Evolutionary conservation across 2,888 invertebrate genomes (phyloP), one percentile per base, ranked within the genome.

Genomic region (Enchytraeus crypticus): DNA sequence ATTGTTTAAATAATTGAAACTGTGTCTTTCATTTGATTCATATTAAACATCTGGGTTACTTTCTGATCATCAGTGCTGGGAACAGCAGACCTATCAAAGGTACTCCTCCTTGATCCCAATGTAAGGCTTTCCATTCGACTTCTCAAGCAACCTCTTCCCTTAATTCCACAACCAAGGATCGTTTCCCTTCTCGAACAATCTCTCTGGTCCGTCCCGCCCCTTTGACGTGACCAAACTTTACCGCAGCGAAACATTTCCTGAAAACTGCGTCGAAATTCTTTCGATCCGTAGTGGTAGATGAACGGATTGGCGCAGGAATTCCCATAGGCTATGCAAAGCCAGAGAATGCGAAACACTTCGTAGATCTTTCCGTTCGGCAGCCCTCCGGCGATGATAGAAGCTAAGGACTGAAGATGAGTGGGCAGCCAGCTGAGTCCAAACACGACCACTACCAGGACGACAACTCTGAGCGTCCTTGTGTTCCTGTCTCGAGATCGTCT

Each of bases 351-450:
- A 34, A 57, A 57, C 4, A 66, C 55, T 59, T 68, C 53, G 57
- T 68, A 68, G 30, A 49, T 26, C 30, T 51, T 27, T 4, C 53
- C 29, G 51, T 57, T 26, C 1, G 66, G 65, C 23, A 38, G 43
- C 33, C 53, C 56, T 1, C 43, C 23, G 4, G 60, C 60, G 56
- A 53, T 66, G 58, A 66, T 66, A 23, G 57, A 53, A 43, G 63
- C 27, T 30, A 68, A 49, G 8, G 66, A 57, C 49, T 69, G 67
- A 5, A 64, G 46, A 32, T 92, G 92, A 74, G 93, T 89, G 30
- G 93, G 93, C 72, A 89, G 86, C 93, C 93, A 93, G 81, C 92
- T 92, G 46, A 91, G 84, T 27, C 92, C 92, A 79, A 95, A 95
- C 54, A 90, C 90, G 58, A 90, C 86, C 1, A 92, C 91, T 54